Evolutionary conservation across 2,797 vertebrate species (phyloP).

Genomic region (Benthosema pterotum): DNA sequence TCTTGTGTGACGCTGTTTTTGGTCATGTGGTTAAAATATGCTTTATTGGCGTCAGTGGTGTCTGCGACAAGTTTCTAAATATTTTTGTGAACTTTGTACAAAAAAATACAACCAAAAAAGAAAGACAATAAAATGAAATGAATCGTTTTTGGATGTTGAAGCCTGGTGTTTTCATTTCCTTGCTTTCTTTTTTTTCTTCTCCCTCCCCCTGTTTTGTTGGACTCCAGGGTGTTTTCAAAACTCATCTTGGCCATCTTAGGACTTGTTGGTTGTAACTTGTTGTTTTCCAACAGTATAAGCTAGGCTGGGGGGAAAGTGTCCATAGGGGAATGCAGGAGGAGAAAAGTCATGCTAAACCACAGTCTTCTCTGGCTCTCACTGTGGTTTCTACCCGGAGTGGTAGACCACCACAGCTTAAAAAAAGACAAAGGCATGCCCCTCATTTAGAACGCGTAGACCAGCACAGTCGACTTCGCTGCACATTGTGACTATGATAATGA

Average conservation of each 20-base stretch:
- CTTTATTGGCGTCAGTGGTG: slow-evolving; percentile 69
- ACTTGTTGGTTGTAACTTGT: no score
- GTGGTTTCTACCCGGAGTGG: slow-evolving; percentile 68
- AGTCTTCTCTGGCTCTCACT: slow-evolving; percentile 55
- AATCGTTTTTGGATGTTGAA: slow-evolving; percentile 31
- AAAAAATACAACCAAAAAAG: slow-evolving; percentile 57
- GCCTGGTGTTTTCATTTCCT: no score
- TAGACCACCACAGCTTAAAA: slow-evolving; percentile 74
- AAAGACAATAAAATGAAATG: slow-evolving; percentile 60
- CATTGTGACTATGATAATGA: no score
- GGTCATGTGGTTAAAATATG: slow-evolving; percentile 69
- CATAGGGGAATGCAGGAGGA: no score
- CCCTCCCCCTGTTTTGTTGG: no score
- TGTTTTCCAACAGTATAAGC: no score
- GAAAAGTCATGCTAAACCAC: slow-evolving; percentile 59
- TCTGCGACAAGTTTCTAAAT: slow-evolving; percentile 69
- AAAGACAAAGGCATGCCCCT: slow-evolving; percentile 72
- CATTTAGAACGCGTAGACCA: slow-evolving; percentile 13
- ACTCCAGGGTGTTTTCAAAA: no score
- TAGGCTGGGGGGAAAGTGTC: no score
- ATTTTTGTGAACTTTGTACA: slow-evolving; percentile 84
- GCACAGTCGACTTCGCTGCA: no score
- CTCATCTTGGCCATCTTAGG: no score
- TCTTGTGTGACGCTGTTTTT: slow-evolving; percentile 63
- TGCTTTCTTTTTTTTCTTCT: no score